Conservation (phyloP, 1,140 invertebrate species). For the Apis laboriosa region DNA sequence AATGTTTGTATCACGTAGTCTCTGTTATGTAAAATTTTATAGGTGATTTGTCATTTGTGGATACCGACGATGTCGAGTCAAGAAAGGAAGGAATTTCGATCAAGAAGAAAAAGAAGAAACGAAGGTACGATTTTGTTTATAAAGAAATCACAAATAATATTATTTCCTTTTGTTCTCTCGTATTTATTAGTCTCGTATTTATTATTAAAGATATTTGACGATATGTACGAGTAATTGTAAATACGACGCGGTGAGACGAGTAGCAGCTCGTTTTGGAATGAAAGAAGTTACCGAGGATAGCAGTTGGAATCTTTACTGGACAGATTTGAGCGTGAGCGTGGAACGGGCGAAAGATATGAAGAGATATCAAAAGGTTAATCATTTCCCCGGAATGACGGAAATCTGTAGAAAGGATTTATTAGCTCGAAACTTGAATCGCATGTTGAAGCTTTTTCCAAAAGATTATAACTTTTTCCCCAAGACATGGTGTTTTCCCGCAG, state of each 20-base stretch:
- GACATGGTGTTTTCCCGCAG: constrained; percentile 96
- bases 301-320: constrained; percentile 95
- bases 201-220: constrained; percentile 72
- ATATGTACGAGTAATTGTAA: constrained; percentile 89
- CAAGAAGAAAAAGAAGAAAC: constrained; percentile 47
- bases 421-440: constrained; percentile 91
- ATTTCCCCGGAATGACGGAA: constrained; percentile 96
- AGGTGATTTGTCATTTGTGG: constrained; percentile 15
- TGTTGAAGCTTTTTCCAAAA: constrained; percentile 91
- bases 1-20: neutral
- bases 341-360: constrained; percentile 94
- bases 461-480: constrained; percentile 96
- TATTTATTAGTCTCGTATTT: neutral
- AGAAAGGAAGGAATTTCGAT: constrained; percentile 29
- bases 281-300: constrained; percentile 90
- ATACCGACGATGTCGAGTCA: constrained; percentile 34
- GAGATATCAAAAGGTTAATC: constrained; percentile 93
- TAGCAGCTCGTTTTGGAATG: constrained; percentile 88
- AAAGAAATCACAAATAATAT: no score
- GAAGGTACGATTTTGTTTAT: no score
- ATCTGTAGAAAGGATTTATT: constrained; percentile 93
- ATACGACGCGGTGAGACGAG: constrained; percentile 86
- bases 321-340: constrained; percentile 90
- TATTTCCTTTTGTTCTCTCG: neutral
- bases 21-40: neutral